These are phyloP conservation scores for Dynastes hyllus DNA, from an alignment of 2,888 invertebrate species.

Conservation along the genomic window DNA sequence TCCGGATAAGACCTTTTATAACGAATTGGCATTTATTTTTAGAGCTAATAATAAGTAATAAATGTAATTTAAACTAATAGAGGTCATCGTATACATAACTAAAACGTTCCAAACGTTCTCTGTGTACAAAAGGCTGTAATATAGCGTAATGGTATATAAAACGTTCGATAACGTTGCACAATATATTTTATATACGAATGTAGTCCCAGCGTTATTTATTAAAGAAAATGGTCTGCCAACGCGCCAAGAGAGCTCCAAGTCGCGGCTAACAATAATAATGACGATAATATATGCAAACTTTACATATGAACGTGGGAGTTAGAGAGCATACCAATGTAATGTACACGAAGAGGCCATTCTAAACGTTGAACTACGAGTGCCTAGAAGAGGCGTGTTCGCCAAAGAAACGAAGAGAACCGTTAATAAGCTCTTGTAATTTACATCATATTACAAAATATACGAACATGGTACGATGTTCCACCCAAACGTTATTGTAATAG, in stretches of 20 bases:
- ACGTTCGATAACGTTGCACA: constrained; percentile 37
- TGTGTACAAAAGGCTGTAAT: background rate
- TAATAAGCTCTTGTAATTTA: constrained; percentile 48
- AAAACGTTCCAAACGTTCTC: background rate
- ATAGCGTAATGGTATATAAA: background rate
- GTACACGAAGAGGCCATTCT: constrained; percentile 31
- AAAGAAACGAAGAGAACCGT: constrained; percentile 22
- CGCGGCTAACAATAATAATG: constrained; percentile 35
- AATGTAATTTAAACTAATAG: background rate
- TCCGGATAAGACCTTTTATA: no score
- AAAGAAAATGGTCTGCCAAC: constrained; percentile 33
- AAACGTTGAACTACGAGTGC: constrained; percentile 21
- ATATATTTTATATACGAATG: constrained; percentile 38
- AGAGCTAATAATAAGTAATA: background rate
- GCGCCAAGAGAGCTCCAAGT: constrained; percentile 1
- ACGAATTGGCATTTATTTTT: background rate
- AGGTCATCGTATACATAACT: background rate
- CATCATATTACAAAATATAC: constrained; percentile 74
- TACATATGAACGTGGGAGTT: constrained; percentile 45
- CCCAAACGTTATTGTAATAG: constrained; percentile 23
- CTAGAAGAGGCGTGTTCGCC: constrained; percentile 40
- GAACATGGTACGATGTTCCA: constrained; percentile 78
- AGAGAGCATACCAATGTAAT: constrained; percentile 38
- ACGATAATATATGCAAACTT: constrained; percentile 46
- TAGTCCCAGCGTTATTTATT: constrained; percentile 29